Percentiles rank a stretch among this genome's conserved stretches.
Conservation (phyloP, 2,888 invertebrate genomes). For the Lithodes maja region DNA sequence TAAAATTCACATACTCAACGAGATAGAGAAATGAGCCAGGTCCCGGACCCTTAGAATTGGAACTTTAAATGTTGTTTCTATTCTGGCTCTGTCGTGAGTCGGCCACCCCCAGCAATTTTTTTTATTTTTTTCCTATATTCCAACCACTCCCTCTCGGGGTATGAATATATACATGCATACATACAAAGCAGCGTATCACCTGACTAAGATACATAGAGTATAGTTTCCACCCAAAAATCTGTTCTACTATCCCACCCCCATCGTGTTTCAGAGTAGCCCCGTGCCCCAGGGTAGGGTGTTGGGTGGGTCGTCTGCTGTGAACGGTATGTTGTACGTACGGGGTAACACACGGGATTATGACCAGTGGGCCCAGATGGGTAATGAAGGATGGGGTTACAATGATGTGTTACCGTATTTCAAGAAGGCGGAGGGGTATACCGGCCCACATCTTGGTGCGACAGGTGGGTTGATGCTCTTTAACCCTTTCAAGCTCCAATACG, state of each 20-base stretch:
- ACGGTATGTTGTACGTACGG: constrained; percentile 93
- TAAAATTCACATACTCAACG: no score
- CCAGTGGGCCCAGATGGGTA: constrained; percentile 89
- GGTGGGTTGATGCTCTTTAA: not conserved
- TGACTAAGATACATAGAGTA: not conserved
- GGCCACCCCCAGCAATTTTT: no score
- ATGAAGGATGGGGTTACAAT: constrained; percentile 90
- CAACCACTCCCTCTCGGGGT: no score
- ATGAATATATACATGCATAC: no score
- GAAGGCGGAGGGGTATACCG: constrained; percentile 88
- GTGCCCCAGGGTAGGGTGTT: constrained; percentile 93
- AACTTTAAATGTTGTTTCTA: no score
- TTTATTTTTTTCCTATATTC: no score
- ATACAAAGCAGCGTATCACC: no score
- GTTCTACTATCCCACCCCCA: not conserved
- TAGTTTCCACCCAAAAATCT: not conserved
- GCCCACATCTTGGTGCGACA: not conserved
- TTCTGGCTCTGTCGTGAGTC: no score
- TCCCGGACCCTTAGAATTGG: no score
- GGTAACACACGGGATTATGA: constrained; percentile 91
- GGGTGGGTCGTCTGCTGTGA: constrained; percentile 91
- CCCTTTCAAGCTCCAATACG: no score
- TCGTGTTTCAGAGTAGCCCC: constrained; percentile 80
- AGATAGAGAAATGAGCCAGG: no score
- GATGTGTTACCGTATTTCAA: constrained; percentile 86